Conservation (phyloP, 1,140 invertebrate genomes). For the Manduca sexta region DNA sequence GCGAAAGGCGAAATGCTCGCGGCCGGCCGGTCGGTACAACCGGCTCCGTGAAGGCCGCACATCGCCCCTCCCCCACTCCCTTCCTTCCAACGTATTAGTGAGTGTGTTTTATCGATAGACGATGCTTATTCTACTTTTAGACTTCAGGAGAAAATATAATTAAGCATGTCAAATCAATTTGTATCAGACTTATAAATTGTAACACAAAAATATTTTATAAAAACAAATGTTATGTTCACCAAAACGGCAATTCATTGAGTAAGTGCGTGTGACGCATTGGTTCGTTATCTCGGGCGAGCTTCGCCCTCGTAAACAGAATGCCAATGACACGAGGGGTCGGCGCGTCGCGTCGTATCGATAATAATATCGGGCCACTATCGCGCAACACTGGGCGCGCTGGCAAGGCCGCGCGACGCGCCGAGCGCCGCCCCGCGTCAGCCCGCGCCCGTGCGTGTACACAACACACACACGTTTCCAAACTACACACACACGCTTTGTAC, state of each 20-base stretch:
- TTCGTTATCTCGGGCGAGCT: constrained; percentile 43
- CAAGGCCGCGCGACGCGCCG: constrained; percentile 61
- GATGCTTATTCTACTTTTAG: too few relatives aligned
- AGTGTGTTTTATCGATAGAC: constrained; percentile 50
- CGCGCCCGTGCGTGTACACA: constrained; percentile 16
- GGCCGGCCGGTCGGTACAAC: constrained; percentile 59
- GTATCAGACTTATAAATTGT: too few relatives aligned
- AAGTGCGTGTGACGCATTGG: constrained; percentile 21
- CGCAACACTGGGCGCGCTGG: constrained; percentile 51
- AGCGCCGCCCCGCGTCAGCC: constrained; percentile 15
- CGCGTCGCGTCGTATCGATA: constrained; percentile 42
- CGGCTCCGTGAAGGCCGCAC: constrained; percentile 65
- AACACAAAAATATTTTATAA: too few relatives aligned
- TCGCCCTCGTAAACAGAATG: constrained; percentile 58
- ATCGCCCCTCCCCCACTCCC: constrained; percentile 45
- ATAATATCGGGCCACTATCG: constrained; percentile 36
- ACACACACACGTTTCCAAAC: constrained; percentile 31
- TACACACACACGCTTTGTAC: not conserved
- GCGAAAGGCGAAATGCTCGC: constrained; percentile 68
- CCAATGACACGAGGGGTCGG: constrained; percentile 63
- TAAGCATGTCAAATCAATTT: too few relatives aligned
- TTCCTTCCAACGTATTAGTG: constrained; percentile 30
- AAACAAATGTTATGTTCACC: constrained; percentile 1
- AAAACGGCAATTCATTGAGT: constrained; percentile 25
- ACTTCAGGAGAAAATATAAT: too few relatives aligned